Percentiles rank a stretch among this genome's conserved stretches.
phyloP scores from a whole-genome alignment of 2,888 invertebrate species.

The Onthophagus sagittarius region DNA sequence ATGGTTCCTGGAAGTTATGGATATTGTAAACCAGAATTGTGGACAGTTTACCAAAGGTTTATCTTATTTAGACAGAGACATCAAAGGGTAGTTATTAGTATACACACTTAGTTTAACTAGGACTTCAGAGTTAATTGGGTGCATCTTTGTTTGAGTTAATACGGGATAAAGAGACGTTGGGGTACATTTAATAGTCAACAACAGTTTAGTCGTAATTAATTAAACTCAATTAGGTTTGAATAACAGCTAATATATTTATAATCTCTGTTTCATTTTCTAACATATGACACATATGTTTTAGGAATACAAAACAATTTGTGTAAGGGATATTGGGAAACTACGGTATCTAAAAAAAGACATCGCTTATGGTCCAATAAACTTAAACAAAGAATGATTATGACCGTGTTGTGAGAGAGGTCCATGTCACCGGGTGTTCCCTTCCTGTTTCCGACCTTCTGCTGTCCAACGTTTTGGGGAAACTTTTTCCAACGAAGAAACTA shows the following conservation, averaged over 20 bases:
- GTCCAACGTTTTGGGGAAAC: background rate
- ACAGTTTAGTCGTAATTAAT: background rate
- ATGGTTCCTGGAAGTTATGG: background rate
- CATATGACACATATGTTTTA: background rate
- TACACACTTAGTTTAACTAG: background rate
- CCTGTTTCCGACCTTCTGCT: background rate
- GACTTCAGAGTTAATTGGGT: background rate
- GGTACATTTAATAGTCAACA: background rate
- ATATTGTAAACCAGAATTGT: background rate
- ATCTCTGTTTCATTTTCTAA: background rate
- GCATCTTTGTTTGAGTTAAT: background rate
- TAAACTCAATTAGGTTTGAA: background rate
- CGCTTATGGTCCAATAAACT: slow-evolving; percentile 9
- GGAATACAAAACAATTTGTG: background rate
- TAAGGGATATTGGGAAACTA: background rate
- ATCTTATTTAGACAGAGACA: background rate
- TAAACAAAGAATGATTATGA: slow-evolving; percentile 9
- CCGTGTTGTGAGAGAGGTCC: background rate
- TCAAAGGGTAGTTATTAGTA: background rate
- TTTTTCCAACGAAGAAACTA: slow-evolving; percentile 22
- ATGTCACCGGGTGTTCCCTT: background rate
- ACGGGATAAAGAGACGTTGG: background rate
- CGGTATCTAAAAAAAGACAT: slow-evolving; percentile 1
- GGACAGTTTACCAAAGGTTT: background rate
- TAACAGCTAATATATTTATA: background rate